Conservation (phyloP, 1,140 invertebrate species). For the Epicauta chinensis region DNA sequence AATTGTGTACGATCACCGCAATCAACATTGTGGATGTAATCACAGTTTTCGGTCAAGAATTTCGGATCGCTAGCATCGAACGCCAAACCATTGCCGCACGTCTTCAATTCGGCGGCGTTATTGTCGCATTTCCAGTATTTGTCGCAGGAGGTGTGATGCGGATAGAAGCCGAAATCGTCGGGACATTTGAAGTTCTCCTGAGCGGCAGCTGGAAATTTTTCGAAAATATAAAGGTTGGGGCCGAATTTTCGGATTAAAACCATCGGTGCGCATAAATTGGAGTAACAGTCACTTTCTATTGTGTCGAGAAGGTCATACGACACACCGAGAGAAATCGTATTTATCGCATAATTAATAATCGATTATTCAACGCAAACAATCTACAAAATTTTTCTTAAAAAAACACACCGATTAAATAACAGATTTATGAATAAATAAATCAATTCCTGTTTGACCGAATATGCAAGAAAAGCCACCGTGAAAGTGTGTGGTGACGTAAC, state of each 20-base stretch:
- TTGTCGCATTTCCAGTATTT: conserved; percentile 96
- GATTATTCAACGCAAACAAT: too few species aligned
- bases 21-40: conserved; percentile 93
- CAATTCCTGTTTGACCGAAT: too few species aligned
- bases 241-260: background rate
- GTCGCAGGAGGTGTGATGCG: conserved; percentile 82
- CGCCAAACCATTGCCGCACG: conserved; percentile 89
- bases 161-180: conserved; percentile 91
- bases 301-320: conserved; percentile 2
- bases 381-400: too few species aligned
- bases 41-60: conserved; percentile 89
- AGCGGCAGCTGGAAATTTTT: conserved; percentile 56
- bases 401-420: too few species aligned
- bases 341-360: too few species aligned
- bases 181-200: conserved; percentile 88
- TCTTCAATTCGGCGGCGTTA: conserved; percentile 79
- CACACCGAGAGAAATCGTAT: too few species aligned
- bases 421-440: too few species aligned
- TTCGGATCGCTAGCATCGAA: conserved; percentile 85
- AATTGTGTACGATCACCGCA: conserved; percentile 78
- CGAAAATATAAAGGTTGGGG: conserved; percentile 30
- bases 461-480: too few species aligned
- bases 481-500: too few species aligned
- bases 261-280: background rate
- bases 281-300: conserved; percentile 13